These are phyloP conservation scores for Stegastes partitus DNA, from an alignment of 2,113 vertebrate genomes.

Conservation along the genomic window DNA sequence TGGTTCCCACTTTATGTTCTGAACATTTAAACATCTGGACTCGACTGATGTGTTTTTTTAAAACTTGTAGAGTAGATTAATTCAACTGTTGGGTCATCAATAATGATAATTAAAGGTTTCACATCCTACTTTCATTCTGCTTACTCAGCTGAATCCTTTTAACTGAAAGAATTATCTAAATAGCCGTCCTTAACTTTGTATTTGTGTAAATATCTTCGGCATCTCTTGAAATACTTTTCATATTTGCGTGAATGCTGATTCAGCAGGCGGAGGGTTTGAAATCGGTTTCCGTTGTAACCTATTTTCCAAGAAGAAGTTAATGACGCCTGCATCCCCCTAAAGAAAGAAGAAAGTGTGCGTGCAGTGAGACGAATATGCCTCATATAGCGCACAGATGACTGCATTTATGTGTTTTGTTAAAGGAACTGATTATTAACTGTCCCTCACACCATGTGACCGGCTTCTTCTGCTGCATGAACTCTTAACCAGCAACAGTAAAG, in stretches of 20 bases:
- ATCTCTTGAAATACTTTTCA: not conserved
- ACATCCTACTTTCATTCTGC: not conserved
- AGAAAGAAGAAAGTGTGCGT: constrained; percentile 10
- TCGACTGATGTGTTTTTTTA: not conserved
- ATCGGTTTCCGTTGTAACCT: not conserved
- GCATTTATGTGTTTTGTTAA: constrained; percentile 3
- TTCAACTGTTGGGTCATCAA: not conserved
- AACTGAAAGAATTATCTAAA: not conserved
- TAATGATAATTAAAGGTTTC: not conserved
- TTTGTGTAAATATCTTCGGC: not conserved
- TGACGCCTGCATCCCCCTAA: not conserved
- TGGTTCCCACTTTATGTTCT: constrained; percentile 29
- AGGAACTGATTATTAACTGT: not conserved
- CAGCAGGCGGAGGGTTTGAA: constrained; percentile 1
- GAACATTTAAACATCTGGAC: constrained; percentile 21
- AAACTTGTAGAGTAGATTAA: not conserved
- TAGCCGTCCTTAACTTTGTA: not conserved
- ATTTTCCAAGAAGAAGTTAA: constrained; percentile 11
- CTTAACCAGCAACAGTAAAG: not conserved
- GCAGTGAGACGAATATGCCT: not conserved
- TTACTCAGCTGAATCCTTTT: not conserved
- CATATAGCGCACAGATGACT: not conserved
- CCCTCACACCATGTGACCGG: not conserved
- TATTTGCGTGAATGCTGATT: not conserved
- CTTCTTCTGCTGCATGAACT: not conserved